Evolutionary conservation across 2,797 vertebrate species (phyloP).

Genomic region (Percopsis omiscomaycus): DNA sequence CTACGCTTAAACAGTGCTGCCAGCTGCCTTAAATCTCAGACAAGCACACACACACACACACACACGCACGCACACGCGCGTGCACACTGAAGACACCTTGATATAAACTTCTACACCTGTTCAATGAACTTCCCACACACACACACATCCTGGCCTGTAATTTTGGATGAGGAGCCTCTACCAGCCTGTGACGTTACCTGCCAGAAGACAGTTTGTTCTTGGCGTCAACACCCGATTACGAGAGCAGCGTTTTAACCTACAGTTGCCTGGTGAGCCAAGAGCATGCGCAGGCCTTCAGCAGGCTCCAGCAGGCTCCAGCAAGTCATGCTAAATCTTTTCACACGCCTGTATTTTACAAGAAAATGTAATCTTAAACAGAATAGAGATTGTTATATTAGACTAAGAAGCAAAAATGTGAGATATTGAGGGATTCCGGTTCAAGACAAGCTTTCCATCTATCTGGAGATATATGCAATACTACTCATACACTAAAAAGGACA

Average conservation of each 20-base stretch:
- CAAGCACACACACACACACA: not conserved
- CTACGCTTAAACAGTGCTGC: not conserved
- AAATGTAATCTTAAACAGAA: too few species aligned
- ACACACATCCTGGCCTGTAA: not conserved
- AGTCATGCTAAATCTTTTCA: not conserved
- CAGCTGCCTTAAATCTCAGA: not conserved
- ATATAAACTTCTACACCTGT: not conserved
- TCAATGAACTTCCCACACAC: not conserved
- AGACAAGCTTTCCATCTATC: too few species aligned
- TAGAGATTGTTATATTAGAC: too few species aligned
- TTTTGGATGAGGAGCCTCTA: not conserved
- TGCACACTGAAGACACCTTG: not conserved
- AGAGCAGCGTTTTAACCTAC: not conserved
- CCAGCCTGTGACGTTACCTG: not conserved
- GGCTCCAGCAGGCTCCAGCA: slow-evolving; percentile 16
- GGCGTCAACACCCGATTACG: not conserved
- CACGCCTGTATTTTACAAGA: not conserved
- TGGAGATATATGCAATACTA: too few species aligned
- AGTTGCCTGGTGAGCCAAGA: not conserved
- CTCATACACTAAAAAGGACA: too few species aligned
- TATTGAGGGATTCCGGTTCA: too few species aligned
- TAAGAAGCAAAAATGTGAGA: too few species aligned
- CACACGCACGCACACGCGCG: not conserved
- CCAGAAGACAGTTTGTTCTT: not conserved
- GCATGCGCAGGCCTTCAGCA: slow-evolving; percentile 5